These are phyloP conservation scores for Arremon aurantiirostris DNA, from an alignment of 2,797 vertebrate genomes.

Conservation along the genomic window DNA sequence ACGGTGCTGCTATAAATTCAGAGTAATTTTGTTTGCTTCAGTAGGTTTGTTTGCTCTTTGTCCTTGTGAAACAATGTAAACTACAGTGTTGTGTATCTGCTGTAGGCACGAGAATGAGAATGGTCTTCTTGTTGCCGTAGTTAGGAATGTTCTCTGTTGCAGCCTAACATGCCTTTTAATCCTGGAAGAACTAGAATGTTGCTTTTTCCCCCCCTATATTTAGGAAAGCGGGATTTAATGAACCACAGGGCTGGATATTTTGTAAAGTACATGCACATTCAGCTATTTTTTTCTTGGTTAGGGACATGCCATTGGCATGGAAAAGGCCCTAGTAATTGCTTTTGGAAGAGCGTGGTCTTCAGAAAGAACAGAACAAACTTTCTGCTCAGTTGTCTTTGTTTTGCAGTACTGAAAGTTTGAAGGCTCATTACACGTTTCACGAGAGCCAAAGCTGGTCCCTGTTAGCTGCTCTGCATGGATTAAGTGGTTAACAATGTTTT, in stretches of 20 bases:
- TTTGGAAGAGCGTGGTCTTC: neutral
- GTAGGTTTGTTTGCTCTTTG: neutral
- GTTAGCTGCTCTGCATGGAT: neutral
- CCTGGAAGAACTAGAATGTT: slow-evolving; percentile 5
- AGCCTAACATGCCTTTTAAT: neutral
- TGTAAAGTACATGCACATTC: slow-evolving; percentile 51
- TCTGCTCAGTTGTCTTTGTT: neutral
- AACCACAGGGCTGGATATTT: slow-evolving; percentile 51
- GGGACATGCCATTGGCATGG: slow-evolving; percentile 47
- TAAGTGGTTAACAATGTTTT: slow-evolving; percentile 30
- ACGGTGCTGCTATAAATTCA: neutral
- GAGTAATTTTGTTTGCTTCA: neutral
- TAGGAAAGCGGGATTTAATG: slow-evolving; percentile 40
- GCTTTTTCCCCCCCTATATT: neutral
- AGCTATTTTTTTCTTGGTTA: slow-evolving; percentile 61
- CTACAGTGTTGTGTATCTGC: neutral
- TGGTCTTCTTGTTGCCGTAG: neutral
- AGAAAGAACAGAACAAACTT: slow-evolving; percentile 4
- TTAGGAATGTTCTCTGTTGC: neutral
- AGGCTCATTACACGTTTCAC: neutral
- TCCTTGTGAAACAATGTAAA: neutral
- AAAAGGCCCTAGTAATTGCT: neutral
- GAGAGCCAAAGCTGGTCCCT: slow-evolving; percentile 11
- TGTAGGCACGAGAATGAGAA: neutral
- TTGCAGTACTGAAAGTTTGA: neutral